These are phyloP conservation scores for Gymnopithys bicolor DNA, from an alignment of 2,797 vertebrate genomes.

Conservation along the genomic window DNA sequence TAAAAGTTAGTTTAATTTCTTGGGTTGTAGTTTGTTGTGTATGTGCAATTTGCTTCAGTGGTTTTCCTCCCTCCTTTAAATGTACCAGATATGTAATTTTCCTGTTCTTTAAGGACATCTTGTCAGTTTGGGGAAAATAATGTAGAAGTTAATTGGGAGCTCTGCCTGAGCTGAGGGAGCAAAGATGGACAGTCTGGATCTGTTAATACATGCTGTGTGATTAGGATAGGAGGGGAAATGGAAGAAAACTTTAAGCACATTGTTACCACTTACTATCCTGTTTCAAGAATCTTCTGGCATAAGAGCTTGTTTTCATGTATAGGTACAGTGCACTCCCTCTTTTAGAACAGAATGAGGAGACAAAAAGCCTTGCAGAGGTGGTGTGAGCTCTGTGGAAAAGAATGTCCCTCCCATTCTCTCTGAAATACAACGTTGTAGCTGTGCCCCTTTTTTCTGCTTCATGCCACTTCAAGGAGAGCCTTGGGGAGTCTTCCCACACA, in stretches of 20 bases:
- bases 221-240: background rate
- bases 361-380: background rate
- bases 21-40: background rate
- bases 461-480: background rate
- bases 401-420: background rate
- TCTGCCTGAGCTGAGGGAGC: background rate
- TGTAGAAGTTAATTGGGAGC: slow-evolving; percentile 1
- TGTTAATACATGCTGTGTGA: background rate
- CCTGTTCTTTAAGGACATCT: slow-evolving; percentile 19
- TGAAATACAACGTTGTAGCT: background rate
- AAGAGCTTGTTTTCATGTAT: background rate
- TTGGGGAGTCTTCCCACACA: slow-evolving; percentile 58
- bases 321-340: background rate
- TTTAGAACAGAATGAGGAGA: background rate
- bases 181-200: background rate
- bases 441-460: background rate
- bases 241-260: background rate
- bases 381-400: background rate
- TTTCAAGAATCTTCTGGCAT: background rate
- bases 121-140: slow-evolving; percentile 32
- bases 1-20: slow-evolving; percentile 31
- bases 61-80: slow-evolving; percentile 28
- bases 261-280: background rate
- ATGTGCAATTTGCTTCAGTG: background rate
- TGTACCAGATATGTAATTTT: slow-evolving; percentile 16